Conservation (phyloP, 2,113 vertebrate genomes). For the Phaethornis superciliosus region DNA sequence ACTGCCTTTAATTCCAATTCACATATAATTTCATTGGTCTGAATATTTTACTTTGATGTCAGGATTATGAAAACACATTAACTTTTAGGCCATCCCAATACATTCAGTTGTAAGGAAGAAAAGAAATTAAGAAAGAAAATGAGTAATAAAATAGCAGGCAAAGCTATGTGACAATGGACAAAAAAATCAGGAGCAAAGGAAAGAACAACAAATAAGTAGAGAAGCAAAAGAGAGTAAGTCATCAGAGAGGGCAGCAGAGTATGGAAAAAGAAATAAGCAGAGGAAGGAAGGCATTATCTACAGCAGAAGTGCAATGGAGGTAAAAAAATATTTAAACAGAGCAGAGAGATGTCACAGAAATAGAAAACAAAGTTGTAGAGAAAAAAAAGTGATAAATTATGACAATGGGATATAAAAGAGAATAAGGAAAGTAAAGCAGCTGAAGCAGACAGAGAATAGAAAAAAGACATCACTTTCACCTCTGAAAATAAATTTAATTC, state of each 20-base stretch:
- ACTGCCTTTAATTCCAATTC: background rate
- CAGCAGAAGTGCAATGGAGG: background rate
- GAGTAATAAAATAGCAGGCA: background rate
- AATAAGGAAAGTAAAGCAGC: background rate
- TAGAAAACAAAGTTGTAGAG: background rate
- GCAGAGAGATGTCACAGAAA: background rate
- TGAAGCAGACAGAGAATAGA: background rate
- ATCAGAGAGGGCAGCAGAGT: slow-evolving; percentile 35
- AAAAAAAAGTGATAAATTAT: background rate
- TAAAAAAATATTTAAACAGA: background rate
- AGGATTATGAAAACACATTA: background rate
- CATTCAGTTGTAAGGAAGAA: background rate
- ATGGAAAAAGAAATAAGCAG: slow-evolving; percentile 41
- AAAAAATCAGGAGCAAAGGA: background rate
- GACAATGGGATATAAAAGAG: background rate
- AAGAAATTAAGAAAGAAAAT: background rate
- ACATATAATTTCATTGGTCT: background rate
- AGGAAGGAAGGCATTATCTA: background rate
- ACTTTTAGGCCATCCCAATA: background rate
- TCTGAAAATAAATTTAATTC: background rate
- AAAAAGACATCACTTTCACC: background rate
- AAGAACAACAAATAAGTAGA: slow-evolving; percentile 11
- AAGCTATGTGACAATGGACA: background rate
- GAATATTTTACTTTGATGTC: slow-evolving; percentile 1
- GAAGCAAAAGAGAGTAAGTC: background rate